Evolutionary conservation across 1,140 invertebrate species (phyloP).

Genomic region (Drosophila carrolli): DNA sequence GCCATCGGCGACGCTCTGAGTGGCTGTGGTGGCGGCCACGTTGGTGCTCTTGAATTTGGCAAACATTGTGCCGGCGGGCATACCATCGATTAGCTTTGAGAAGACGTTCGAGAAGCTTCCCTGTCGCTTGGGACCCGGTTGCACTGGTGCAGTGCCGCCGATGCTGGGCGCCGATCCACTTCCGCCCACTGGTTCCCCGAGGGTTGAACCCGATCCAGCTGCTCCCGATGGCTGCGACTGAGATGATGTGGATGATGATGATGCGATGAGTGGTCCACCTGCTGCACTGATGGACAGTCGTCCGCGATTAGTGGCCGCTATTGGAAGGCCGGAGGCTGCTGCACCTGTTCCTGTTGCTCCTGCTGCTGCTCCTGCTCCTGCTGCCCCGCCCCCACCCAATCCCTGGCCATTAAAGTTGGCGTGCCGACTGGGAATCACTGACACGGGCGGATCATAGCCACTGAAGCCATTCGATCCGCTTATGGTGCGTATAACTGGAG

Average conservation of each 20-base stretch:
- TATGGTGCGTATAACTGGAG: conserved; percentile 25
- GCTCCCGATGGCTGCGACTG: background rate
- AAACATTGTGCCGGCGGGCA: conserved; percentile 88
- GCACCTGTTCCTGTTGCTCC: background rate
- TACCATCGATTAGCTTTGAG: conserved; percentile 84
- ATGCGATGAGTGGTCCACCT: conserved; percentile 54
- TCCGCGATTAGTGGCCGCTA: conserved; percentile 19
- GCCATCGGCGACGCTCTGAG: conserved; percentile 88
- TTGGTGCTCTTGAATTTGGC: conserved; percentile 90
- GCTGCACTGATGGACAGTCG: conserved; percentile 30
- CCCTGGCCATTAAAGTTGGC: conserved; percentile 35
- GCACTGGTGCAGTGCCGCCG: conserved; percentile 30
- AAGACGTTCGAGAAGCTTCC: conserved; percentile 84
- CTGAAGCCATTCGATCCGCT: conserved; percentile 36
- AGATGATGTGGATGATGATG: conserved; percentile 7
- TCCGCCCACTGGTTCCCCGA: conserved; percentile 29
- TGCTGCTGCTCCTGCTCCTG: background rate
- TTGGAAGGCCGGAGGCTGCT: conserved; percentile 20
- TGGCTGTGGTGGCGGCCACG: conserved; percentile 80
- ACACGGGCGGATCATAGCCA: conserved; percentile 26
- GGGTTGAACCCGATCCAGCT: conserved; percentile 11
- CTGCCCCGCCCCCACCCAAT: conserved; percentile 1
- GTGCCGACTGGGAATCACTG: conserved; percentile 21
- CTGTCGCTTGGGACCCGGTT: conserved; percentile 71
- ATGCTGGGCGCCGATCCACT: conserved; percentile 68